Base-by-base conservation (phyloP, 1,140 invertebrate species). In the Drosophila sucinea region DNA sequence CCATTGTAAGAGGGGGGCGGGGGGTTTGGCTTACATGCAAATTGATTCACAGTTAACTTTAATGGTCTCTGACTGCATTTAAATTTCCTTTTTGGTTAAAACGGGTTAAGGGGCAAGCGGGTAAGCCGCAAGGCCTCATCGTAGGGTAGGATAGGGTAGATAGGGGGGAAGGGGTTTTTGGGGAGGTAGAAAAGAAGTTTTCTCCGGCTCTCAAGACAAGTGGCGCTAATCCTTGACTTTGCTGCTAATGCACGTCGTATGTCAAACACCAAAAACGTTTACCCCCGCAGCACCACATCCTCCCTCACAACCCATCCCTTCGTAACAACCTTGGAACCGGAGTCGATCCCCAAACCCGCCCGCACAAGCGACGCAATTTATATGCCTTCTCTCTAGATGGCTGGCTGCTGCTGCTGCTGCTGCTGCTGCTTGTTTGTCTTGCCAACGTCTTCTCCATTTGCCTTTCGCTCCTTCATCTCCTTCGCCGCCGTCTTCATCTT, bases 261-360 rank as follows among this genome's bases (percentile, higher is more conserved):
- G 84, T 87, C 84, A 87, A 87, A 87, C 84, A 87, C 84, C 84
- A 84, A 87, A 87, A 87, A 87, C 83, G 84, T 89, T 87, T 89
- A 87, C 81, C 67, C 60, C 81, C 68, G 57, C 11, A 27, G n/a
- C 11, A 2, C 7, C 23, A 23, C 32, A 35, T 4, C 32, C 11
- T 27, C 4, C 4, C 4, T 11, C 17, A 11, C 40, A 7, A 7
- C 32, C 11, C 1, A 5, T 3, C 51, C n/a, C n/a, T n/a, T 17
- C 17, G 17, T 17, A 17, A 17, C 17, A 17, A 17, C 4, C 32
- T 40, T 17, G 1, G 7, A 38, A 11, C 10, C 35, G 17, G 17
- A 11, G 35, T 4, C 35, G 35, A 38, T 38, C 35, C 38, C 30
- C 11, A 38, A 29, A 10, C 25, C 41, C 60, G 44, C 54, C 75